Base-by-base conservation (phyloP, 2,113 vertebrate species). In the Tupaia tana region DNA sequence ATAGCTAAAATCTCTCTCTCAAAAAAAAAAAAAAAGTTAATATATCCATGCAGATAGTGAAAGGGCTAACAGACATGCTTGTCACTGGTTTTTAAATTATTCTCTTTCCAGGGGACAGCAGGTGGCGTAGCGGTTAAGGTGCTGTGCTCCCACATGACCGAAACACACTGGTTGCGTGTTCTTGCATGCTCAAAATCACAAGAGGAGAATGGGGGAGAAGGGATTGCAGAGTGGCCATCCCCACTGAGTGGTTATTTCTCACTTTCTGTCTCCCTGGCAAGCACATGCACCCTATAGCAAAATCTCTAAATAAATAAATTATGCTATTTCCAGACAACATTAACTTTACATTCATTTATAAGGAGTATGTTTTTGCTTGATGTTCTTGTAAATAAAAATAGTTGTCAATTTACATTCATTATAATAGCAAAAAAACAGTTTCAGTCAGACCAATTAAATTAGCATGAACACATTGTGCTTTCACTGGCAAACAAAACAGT, bases 341-440 rank as follows among this genome's bases (percentile, higher is more conserved):
- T 83, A 95, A 74, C 79, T 92, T 88, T 67, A 92, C 25, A 86
- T 93, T 96, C 71, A 61, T 84, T 96, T 93, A 75, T 43, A 86
- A 87, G 52, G 64, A 87, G 75, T 64, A 16, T 89, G 75, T 64
- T 95, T 96, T 83, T 93, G 77, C 87, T 91, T 73, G 75, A 93
- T 91, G 84, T 80, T 78, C 86, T 89, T 59, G 59, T 89, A 97
- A 97, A 95, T 93, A 95, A n/a, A n/a, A n/a, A 91, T 95, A 80
- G 67, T 78, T 73, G 29, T 66, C 85, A 89, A 31, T 96, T 95
- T 80, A 63, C 70, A 58, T 92, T 89, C 86, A 31, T 81, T 89
- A 90, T 71, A 29, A 89, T 25, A 52, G 86, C 67, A 63, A 64
- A 83, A 83, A 97, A 95, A 96, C 24, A 81, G 52, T 80, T 94